phyloP scores from a whole-genome alignment of 2,888 invertebrate species.

The Watsonalla cultraria region DNA sequence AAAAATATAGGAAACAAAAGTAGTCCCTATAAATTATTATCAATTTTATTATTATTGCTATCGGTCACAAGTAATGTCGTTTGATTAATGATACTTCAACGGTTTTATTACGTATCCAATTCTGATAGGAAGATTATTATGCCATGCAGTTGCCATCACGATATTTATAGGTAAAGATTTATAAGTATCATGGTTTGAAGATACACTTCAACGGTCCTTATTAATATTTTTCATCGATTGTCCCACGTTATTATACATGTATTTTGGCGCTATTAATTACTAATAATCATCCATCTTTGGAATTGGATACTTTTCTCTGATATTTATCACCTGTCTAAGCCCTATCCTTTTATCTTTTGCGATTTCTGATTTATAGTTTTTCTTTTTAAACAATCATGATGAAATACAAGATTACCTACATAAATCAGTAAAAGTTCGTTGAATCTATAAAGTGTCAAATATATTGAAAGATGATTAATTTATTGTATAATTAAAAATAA shows the following conservation, averaged over 20 bases:
- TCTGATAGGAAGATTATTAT: slow-evolving; percentile 20
- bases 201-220: too few species aligned
- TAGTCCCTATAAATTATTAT: slow-evolving; percentile 29
- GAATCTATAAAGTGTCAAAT: too few species aligned
- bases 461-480: too few species aligned
- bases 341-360: too few species aligned
- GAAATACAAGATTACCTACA: too few species aligned
- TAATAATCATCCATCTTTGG: background rate
- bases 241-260: too few species aligned
- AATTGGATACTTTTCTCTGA: background rate
- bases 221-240: slow-evolving; percentile 4
- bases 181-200: too few species aligned
- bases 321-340: too few species aligned
- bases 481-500: too few species aligned
- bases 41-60: slow-evolving; percentile 39
- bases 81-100: slow-evolving; percentile 46
- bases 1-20: background rate
- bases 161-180: background rate
- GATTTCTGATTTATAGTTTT: too few species aligned
- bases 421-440: too few species aligned
- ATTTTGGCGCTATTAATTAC: background rate
- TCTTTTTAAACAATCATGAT: too few species aligned
- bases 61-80: slow-evolving; percentile 41
- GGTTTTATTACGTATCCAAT: slow-evolving; percentile 36
- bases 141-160: slow-evolving; percentile 9